Conservation (phyloP, 2,113 vertebrate species). For the Cinclus mexicanus region DNA sequence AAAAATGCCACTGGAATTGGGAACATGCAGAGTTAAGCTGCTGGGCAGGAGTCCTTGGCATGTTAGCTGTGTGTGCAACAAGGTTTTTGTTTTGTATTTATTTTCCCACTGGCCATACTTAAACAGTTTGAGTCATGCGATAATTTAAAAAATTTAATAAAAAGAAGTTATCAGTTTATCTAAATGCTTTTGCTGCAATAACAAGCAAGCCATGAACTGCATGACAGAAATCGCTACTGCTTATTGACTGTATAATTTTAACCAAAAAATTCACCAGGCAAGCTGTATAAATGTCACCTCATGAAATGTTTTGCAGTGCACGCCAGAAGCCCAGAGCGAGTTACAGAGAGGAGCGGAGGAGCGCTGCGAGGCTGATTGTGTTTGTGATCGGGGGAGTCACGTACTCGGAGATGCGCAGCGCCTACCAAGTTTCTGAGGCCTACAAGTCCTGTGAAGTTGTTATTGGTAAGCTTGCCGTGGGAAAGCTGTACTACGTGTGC, state of each 20-base stretch:
- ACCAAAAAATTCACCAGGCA: not conserved
- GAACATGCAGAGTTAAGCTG: not conserved
- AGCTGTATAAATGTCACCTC: not conserved
- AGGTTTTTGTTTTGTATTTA: not conserved
- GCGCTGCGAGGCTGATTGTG: conserved; percentile 86
- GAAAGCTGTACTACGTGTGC: rapidly evolving
- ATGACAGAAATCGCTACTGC: not conserved
- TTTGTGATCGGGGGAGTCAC: conserved; percentile 93
- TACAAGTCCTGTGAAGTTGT: conserved; percentile 90
- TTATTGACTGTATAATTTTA: not conserved
- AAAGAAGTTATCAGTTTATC: not conserved
- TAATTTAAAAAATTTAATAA: not conserved
- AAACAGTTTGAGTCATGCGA: not conserved
- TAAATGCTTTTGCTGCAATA: not conserved
- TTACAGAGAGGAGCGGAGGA: conserved; percentile 80
- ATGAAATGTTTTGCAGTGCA: conserved; percentile 57
- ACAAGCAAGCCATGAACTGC: not conserved
- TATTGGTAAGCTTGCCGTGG: conserved; percentile 81
- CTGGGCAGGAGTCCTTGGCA: not conserved
- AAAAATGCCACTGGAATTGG: not conserved
- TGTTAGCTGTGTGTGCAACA: not conserved
- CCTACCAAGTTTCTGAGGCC: conserved; percentile 90
- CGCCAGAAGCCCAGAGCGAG: conserved; percentile 79
- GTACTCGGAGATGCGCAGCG: conserved; percentile 90
- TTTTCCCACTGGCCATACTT: not conserved